Evolutionary conservation across 1,140 invertebrate genomes (phyloP), one percentile per base, ranked within the genome.

Genomic region (Galendromus occidentalis): DNA sequence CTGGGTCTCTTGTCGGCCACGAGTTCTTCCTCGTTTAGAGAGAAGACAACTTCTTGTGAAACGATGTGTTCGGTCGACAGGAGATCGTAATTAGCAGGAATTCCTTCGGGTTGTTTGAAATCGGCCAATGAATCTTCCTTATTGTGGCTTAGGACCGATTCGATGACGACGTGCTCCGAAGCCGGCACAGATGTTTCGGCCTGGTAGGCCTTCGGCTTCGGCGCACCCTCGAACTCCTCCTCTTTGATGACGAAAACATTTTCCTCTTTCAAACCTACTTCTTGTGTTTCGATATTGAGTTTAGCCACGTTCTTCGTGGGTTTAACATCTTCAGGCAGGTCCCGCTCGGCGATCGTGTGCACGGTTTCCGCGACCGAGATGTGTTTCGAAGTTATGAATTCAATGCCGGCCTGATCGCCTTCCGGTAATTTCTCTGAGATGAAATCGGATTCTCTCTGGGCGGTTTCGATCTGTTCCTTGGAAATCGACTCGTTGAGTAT

Each of bases 381-480:
- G 44, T 70, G 69, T 64, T 70, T 68, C 22, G 33, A 47, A 12
- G 66, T 67, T 18, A 64, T 42, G 22, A 71, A 9, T 22, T 42
- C 66, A 4, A 67, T 41, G 20, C 68, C 51, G 7, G 70, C 70
- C 41, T 41, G 22, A 29, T 65, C 45, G n/a, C 64, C 39, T 12
- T 42, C n/a, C 28, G 70, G 70, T 2, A 66, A 33, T 33, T 69
- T 55, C 7, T 66, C 39, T 30, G 69, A 59, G 17, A 51, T 44
- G 42, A 69, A 71, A 64, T 68, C 68, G 20, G 42, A 44, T 64
- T 72, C 71, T 39, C 69, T 72, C 1, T 47, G 29, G 41, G 68
- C 65, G 1, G 66, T 51, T 41, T 69, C 69, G 18, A 70, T 66
- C 65, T 71, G 66, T 42, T 59, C 64, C 63, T 69, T 55, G n/a